phyloP scores from a whole-genome alignment of 1,140 invertebrate species.

The Rhynchophorus ferrugineus region DNA sequence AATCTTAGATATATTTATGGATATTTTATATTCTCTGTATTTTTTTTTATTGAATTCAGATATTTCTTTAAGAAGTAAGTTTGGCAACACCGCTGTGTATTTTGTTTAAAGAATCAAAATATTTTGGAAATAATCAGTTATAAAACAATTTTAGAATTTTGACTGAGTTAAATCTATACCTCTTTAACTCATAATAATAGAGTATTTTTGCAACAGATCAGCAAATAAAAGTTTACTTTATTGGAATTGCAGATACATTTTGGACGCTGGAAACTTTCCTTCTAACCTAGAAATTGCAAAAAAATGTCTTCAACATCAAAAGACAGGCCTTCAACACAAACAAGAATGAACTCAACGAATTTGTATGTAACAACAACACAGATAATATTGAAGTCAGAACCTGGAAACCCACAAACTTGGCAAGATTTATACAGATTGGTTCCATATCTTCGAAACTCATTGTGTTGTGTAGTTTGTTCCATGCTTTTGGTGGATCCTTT shows the following conservation, averaged over 20 bases:
- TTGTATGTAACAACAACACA: constrained; percentile 78
- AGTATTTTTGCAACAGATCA: too few species aligned
- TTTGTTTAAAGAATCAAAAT: background rate
- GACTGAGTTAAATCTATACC: too few species aligned
- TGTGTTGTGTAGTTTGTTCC: constrained; percentile 83
- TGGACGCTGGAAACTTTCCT: too few species aligned
- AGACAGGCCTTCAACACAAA: constrained; percentile 12
- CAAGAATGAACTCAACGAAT: constrained; percentile 73
- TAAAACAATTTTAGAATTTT: too few species aligned
- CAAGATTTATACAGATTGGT: constrained; percentile 74
- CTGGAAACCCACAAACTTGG: constrained; percentile 63
- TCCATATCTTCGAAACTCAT: constrained; percentile 74
- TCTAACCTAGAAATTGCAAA: background rate
- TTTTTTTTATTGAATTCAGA: too few species aligned
- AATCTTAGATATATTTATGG: too few species aligned
- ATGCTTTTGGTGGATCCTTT: constrained; percentile 75
- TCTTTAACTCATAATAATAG: too few species aligned
- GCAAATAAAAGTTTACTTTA: too few species aligned
- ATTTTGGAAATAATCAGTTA: too few species aligned
- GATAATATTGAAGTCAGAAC: constrained; percentile 62
- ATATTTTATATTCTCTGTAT: too few species aligned
- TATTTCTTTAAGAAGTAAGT: too few species aligned
- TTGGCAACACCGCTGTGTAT: background rate
- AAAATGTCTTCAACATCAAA: constrained; percentile 2
- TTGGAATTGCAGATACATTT: too few species aligned